Evolutionary conservation across 2,888 invertebrate species (phyloP), one percentile per base, ranked within the genome.

Genomic region (Cristatella mucedo): DNA sequence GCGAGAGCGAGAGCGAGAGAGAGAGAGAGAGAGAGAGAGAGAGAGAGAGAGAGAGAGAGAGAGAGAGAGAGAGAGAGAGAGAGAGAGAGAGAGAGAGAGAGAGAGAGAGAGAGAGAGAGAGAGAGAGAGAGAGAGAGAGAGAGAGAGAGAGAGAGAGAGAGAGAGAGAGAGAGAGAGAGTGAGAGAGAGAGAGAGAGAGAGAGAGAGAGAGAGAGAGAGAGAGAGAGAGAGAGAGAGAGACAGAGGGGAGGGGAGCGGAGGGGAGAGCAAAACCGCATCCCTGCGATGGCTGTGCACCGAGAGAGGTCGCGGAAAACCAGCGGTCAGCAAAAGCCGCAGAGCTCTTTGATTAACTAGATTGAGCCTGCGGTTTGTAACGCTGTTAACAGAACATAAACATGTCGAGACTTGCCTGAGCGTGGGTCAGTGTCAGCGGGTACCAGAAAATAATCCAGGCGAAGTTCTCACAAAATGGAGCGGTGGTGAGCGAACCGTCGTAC

Each of bases 161-260:
- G 22, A 19, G n/a, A 19, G 32, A 13, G 2, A 21, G 31, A 20
- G 18, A n/a, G 18, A 19, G 18, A 40, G 15, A 40, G 21, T 21
- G 39, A 31, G 32, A 40, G 38, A 41, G 39, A 41, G 32, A 31
- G 32, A 31, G 40, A 40, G 38, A 31, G 24, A 40, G 41, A 41
- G 24, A 32, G 22, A 41, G 40, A 30, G 32, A 40, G 31, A 41
- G 40, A 41, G 29, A 40, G 38, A 40, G 26, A 39, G 38, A 26
- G 24, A 32, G 40, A 41, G 40, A 40, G 32, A 22, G 32, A 29
- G 32, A 24, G 20, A 18, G 24, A 22, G 42, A 2, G 26, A 29
- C 26, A 22, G n/a, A 24, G 18, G 18, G 39, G 21, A 16, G 26
- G 4, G 5, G 26, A 9, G 26, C 9, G 26, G 26, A n/a, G n/a